Conservation (phyloP, 2,797 vertebrate genomes). For the Poecile montanus region DNA sequence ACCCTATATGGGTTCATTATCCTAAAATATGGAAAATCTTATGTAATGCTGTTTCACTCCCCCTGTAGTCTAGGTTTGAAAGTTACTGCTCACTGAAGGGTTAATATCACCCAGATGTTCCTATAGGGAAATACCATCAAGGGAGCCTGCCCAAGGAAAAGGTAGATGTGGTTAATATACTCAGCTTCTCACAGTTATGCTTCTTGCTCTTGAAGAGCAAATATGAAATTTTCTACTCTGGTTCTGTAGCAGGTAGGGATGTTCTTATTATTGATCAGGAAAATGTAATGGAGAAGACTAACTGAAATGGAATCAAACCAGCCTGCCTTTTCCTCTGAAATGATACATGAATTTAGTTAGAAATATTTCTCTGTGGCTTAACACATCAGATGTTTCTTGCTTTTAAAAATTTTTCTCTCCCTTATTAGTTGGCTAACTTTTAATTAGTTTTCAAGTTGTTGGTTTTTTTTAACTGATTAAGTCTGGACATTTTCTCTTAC, state of each 20-base stretch:
- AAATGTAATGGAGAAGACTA: background rate
- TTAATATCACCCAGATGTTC: background rate
- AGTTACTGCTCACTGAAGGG: background rate
- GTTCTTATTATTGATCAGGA: background rate
- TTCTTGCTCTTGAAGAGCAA: background rate
- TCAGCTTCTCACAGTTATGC: background rate
- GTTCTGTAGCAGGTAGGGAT: background rate
- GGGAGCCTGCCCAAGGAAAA: accelerated
- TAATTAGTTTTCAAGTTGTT: background rate
- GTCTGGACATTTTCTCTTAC: background rate
- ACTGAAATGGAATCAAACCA: background rate
- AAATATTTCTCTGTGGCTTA: background rate
- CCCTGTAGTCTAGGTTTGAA: background rate
- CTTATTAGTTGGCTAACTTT: background rate
- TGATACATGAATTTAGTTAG: background rate
- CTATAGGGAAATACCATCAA: background rate
- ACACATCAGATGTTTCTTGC: background rate
- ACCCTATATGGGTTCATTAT: background rate
- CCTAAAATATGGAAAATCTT: background rate
- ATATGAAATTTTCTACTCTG: background rate
- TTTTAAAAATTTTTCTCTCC: background rate
- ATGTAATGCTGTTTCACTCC: background rate
- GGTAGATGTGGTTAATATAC: background rate
- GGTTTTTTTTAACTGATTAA: background rate
- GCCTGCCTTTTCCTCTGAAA: background rate